Base-by-base conservation (phyloP, 2,888 invertebrate species). In the Branchellion lobata region DNA sequence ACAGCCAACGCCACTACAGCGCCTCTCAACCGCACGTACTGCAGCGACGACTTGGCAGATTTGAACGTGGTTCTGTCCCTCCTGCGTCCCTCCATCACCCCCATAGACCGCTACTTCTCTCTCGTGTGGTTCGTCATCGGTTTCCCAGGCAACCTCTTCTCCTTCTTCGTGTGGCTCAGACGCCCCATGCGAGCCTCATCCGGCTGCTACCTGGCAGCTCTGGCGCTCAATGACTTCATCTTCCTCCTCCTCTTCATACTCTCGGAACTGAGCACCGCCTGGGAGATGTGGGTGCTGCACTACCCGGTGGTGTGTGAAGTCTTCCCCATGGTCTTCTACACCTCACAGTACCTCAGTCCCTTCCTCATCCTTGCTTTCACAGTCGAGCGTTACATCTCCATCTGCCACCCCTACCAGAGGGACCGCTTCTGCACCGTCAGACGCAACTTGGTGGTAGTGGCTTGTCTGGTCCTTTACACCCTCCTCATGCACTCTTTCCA, bases 141-240 rank as follows among this genome's bases (percentile, higher is more conserved):
- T n/a, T 85, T 87, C 79, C 86, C 87, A 0, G 86, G 87, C 74
- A 87, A 87, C 81, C 84, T 86, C 73, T 80, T 87, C n/a, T 85
- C 86, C 3, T 84, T 87, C 78, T 79, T 85, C 53, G 85, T 87
- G 68, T 87, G 87, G 87, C 84, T 87, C 36, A 85, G 85, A 71
- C 85, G 84, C 76, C 83, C 85, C 75, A 87, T 87, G 87, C 84
- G 86, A 18, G 86, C 86, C 78, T 86, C 87, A 1, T 87, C 87
- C 18, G 87, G 87, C 34, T 85, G 85, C 76, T 87, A 87, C 82
- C 83, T 87, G 36, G 86, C 87, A 29, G 86, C 87, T 8, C 83
- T 87, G 27, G 87, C 87, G 0, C 77, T 86, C 53, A 83, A 84
- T 57, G 87, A 87, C 83, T 84, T 86, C 34, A 82, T 85, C 8